A percentile compares a stretch with the other conserved stretches of the same genome.
phyloP scores from a whole-genome alignment of 1,140 invertebrate species.

The Aleiodes sp. region DNA sequence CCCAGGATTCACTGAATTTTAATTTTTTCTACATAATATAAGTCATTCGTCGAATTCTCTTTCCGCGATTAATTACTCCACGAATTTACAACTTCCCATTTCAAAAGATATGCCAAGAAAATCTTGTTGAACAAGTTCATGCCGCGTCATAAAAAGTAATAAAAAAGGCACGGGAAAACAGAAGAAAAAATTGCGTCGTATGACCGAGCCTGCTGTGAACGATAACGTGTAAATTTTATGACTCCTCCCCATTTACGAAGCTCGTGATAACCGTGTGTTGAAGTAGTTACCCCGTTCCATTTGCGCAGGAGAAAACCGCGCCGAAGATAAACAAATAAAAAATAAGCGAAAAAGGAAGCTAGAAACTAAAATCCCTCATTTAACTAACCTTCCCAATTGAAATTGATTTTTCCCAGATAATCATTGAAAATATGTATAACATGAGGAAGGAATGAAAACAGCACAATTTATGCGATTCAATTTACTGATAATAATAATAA shows the following conservation, averaged over 20 bases:
- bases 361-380: too few species aligned
- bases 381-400: too few species aligned
- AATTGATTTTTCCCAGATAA: too few species aligned
- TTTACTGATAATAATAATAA: too few species aligned
- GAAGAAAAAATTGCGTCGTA: constrained; percentile 1
- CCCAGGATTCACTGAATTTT: too few species aligned
- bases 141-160: not conserved
- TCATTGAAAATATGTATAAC: too few species aligned
- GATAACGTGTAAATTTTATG: constrained; percentile 39
- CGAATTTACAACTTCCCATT: not conserved
- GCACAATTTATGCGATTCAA: too few species aligned
- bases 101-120: not conserved
- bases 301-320: not conserved
- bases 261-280: constrained; percentile 31
- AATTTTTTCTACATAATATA: too few species aligned
- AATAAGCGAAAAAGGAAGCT: too few species aligned
- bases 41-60: too few species aligned
- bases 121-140: not conserved
- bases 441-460: too few species aligned
- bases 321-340: not conserved
- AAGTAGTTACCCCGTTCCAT: not conserved
- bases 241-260: constrained; percentile 20
- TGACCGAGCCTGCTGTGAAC: constrained; percentile 17
- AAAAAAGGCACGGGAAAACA: not conserved
- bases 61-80: too few species aligned